These are phyloP conservation scores for Silurus lanzhouensis DNA, from an alignment of 2,797 vertebrate species.

Conservation along the genomic window DNA sequence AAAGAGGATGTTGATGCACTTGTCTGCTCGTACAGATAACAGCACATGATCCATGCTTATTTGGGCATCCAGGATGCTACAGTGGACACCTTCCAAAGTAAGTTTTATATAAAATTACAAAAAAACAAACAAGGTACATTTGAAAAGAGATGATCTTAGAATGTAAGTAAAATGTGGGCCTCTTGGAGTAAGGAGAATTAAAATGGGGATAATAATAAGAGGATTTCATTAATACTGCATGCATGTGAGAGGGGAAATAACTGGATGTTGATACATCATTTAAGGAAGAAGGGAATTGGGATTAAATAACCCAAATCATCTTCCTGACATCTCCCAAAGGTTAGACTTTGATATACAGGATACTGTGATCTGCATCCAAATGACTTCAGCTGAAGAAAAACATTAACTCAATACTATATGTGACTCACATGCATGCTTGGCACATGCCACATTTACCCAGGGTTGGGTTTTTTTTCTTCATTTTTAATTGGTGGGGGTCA, in stretches of 20 bases:
- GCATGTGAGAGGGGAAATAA: not conserved
- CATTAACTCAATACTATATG: not conserved
- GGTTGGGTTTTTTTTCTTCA: not conserved
- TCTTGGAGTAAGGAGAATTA: not conserved
- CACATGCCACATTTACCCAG: not conserved
- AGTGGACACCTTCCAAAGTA: constrained; percentile 33
- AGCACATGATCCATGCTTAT: constrained; percentile 52
- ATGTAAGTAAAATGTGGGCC: not conserved
- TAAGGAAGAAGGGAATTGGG: constrained; percentile 17
- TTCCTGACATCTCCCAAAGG: constrained; percentile 37
- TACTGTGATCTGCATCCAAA: constrained; percentile 26
- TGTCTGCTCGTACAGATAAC: constrained; percentile 75
- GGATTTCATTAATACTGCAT: not conserved
- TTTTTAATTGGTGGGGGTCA: not conserved
- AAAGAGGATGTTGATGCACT: constrained; percentile 73
- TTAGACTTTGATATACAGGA: constrained; percentile 26
- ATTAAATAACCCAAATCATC: constrained; percentile 36
- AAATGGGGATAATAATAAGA: no score
- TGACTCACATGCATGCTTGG: not conserved
- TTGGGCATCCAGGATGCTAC: constrained; percentile 51
- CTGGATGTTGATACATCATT: constrained; percentile 28
- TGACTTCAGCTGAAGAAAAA: constrained; percentile 22
- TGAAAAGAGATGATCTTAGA: not conserved
- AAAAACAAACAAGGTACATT: not conserved
- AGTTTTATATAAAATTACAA: not conserved